A percentile compares a stretch with the other conserved stretches of the same genome.
phyloP scores from a whole-genome alignment of 2,113 vertebrate genomes.

The Pseudonaja textilis region DNA sequence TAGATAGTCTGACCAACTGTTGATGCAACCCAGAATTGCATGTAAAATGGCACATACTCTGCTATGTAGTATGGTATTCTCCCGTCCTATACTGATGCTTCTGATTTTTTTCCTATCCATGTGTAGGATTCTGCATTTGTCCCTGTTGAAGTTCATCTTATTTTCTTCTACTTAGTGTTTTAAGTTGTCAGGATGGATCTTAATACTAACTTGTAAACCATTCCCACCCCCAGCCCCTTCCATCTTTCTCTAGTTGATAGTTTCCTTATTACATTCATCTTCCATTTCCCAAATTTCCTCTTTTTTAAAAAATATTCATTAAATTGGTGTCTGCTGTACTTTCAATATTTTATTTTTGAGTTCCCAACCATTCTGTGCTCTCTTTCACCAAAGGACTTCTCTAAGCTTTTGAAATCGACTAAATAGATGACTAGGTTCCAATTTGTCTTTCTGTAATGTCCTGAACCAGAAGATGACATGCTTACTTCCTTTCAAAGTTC shows the following conservation, averaged over 20 bases:
- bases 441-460: not conserved
- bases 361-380: not conserved
- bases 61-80: not conserved
- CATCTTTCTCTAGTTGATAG: not conserved
- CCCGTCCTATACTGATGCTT: not conserved
- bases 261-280: not conserved
- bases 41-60: not conserved
- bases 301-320: not conserved
- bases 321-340: not conserved
- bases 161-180: not conserved
- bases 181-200: not conserved
- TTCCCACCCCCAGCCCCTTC: not conserved
- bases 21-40: not conserved
- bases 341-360: not conserved
- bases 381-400: not conserved
- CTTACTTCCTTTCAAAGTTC: not conserved
- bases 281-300: not conserved
- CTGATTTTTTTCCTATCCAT: not conserved
- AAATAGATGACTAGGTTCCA: not conserved
- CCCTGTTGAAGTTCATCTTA: not conserved
- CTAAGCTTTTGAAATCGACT: not conserved
- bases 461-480: not conserved
- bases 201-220: not conserved
- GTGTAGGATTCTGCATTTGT: not conserved
- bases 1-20: not conserved